Base-by-base conservation (phyloP, 1,140 invertebrate genomes). In the Zaprionus camerounensis region DNA sequence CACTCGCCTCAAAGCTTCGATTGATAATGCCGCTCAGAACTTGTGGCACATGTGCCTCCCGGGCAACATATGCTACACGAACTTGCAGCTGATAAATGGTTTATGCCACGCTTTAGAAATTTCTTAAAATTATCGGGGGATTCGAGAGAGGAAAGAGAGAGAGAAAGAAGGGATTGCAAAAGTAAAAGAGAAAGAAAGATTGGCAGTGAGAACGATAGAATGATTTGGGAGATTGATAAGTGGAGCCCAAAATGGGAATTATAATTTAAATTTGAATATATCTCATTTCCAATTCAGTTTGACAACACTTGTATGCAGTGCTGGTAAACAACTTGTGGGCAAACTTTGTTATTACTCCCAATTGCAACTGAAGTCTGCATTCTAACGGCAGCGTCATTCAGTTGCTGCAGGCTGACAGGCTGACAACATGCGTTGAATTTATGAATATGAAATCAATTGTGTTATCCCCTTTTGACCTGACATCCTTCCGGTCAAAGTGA, bases 401-500 rank as follows among this genome's bases (percentile, higher is more conserved):
- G 55, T 65, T 57, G 49, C 36, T 56, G 56, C 55, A 22, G 24
- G 31, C 53, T 74, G 76, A 88, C 82, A 84, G 63, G 78, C 86
- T 85, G 84, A 76, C 83, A 87, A 78, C 74, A 88, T 88, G 80
- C 81, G 82, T 88, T 84, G 84, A 84, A 90, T 87, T 87, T 90
- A 87, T 87, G 84, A 87, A 90, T 90, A 90, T 81, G 76, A 86
- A 90, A 90, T 91, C 86, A 90, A 91, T 90, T 90, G 86, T 91
- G 87, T 82, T 91, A 85, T 91, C 87, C 86, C 75, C 82, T 82
- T 90, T 81, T 90, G 85, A 87, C 80, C 88, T 86, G 81, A 83
- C 84, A 88, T 91, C 82, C 85, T 91, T 91, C 90, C 85, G 90
- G 83, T 91, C 78, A 91, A 90, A 90, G 85, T 87, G 85, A 90